Conservation (phyloP, 2,113 vertebrate genomes). For the Gracilinanus agilis region DNA sequence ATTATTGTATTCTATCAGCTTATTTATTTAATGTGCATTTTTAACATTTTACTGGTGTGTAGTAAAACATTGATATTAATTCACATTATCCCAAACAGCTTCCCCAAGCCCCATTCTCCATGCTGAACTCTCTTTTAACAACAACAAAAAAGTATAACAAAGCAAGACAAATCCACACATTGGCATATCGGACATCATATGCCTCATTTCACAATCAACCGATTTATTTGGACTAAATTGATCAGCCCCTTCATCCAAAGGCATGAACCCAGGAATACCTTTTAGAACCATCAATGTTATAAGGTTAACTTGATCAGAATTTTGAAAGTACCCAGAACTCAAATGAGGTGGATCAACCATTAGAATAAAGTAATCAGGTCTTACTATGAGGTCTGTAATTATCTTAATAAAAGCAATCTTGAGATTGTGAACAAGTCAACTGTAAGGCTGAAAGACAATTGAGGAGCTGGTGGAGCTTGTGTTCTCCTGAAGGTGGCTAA, state of each 20-base stretch:
- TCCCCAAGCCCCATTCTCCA: background rate
- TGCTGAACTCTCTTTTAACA: background rate
- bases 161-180: background rate
- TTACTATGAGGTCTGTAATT: background rate
- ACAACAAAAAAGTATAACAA: background rate
- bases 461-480: background rate
- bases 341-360: background rate
- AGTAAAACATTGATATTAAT: background rate
- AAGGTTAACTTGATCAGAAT: background rate
- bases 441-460: background rate
- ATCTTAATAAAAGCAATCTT: background rate
- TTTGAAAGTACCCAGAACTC: background rate
- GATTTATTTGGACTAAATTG: background rate
- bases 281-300: background rate
- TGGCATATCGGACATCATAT: background rate
- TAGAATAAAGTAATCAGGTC: background rate
- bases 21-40: background rate
- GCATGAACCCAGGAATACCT: background rate
- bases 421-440: background rate
- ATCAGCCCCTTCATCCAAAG: background rate
- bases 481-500: background rate
- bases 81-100: background rate
- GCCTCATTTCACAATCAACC: background rate
- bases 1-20: background rate
- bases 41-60: background rate